Evolutionary conservation across 2,888 invertebrate species (phyloP).

Genomic region (Sminthurinus aureus): DNA sequence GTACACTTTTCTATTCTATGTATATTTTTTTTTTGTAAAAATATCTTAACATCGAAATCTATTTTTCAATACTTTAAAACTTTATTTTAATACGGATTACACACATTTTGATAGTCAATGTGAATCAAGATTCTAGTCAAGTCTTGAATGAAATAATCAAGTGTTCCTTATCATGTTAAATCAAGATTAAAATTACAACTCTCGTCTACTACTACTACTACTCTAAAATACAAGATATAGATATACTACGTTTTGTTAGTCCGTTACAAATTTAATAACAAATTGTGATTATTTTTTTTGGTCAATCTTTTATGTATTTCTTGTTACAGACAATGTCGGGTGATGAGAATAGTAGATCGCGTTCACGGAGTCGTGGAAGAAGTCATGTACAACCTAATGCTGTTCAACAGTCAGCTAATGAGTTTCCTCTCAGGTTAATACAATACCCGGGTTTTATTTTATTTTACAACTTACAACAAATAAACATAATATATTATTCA

Average conservation of each 20-base stretch:
- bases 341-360: slow-evolving; percentile 37
- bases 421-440: slow-evolving; percentile 46
- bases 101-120: too few relatives aligned
- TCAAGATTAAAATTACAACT: not conserved
- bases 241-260: too few relatives aligned
- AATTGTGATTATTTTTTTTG: not conserved
- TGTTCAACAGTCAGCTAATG: slow-evolving; percentile 37
- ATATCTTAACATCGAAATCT: too few relatives aligned
- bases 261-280: too few relatives aligned
- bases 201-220: too few relatives aligned
- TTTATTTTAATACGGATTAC: too few relatives aligned
- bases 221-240: too few relatives aligned
- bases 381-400: slow-evolving; percentile 34
- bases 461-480: too few relatives aligned
- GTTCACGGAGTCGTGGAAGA: slow-evolving; percentile 41
- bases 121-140: not conserved
- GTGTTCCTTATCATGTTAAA: not conserved
- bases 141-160: not conserved
- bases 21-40: too few relatives aligned
- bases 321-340: slow-evolving; percentile 41
- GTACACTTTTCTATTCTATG: not conserved
- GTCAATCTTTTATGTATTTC: slow-evolving; percentile 11
- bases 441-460: not conserved
- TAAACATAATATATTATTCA: too few relatives aligned
- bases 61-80: too few relatives aligned